phyloP scores from a whole-genome alignment of 2,797 vertebrate species.

The Adrianichthys oophorus region DNA sequence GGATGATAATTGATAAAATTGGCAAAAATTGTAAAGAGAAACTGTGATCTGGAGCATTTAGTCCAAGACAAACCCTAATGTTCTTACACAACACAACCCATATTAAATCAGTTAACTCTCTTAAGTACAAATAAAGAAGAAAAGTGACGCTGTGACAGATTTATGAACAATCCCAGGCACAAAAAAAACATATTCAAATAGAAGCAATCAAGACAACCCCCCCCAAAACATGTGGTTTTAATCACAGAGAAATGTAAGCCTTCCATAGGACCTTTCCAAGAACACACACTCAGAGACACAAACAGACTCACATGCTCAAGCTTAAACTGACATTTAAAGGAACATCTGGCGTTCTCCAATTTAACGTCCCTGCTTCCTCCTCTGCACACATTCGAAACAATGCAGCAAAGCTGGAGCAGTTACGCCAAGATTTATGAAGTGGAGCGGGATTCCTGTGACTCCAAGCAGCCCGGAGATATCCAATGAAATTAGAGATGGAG shows the following conservation, averaged over 20 bases:
- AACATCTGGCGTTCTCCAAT: slow-evolving; percentile 38
- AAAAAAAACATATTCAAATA: neutral
- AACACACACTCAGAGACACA: slow-evolving; percentile 19
- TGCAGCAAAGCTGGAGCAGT: slow-evolving; percentile 5
- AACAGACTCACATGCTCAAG: slow-evolving; percentile 3
- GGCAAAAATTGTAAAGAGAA: neutral
- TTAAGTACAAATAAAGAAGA: too few species aligned
- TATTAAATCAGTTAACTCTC: too few species aligned
- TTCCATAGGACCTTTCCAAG: slow-evolving; percentile 6
- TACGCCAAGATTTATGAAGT: slow-evolving; percentile 3
- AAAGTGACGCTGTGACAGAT: too few species aligned
- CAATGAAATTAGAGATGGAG: too few species aligned
- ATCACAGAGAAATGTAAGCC: slow-evolving; percentile 1
- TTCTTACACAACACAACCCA: too few species aligned
- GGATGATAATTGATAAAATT: neutral
- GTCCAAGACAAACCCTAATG: too few species aligned
- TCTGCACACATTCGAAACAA: slow-evolving; percentile 1
- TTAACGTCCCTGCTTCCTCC: slow-evolving; percentile 22
- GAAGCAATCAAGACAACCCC: neutral
- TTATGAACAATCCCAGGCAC: too few species aligned
- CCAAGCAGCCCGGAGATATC: neutral
- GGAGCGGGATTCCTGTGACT: neutral
- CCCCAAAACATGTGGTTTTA: neutral
- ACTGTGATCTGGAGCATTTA: neutral
- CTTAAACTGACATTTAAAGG: slow-evolving; percentile 14